These are phyloP conservation scores for Heliconius charithonia DNA, from an alignment of 2,888 invertebrate genomes.

Conservation along the genomic window DNA sequence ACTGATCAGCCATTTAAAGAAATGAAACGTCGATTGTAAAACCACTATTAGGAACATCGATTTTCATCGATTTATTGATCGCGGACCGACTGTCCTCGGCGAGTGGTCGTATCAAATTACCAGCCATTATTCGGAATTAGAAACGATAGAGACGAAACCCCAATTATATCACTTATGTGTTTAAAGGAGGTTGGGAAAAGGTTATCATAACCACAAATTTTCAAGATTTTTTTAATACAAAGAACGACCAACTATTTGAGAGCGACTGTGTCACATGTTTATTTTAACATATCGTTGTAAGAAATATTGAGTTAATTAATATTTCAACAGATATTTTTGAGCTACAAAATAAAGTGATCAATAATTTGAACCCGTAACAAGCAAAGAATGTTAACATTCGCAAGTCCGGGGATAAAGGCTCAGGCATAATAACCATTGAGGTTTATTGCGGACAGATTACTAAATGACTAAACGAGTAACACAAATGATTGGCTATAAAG, in stretches of 20 bases:
- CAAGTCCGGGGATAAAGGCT: constrained; percentile 63
- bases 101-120: constrained; percentile 81
- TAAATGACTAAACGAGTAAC: constrained; percentile 69
- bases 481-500: constrained; percentile 75
- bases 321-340: constrained; percentile 30
- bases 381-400: constrained; percentile 55
- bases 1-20: constrained; percentile 83
- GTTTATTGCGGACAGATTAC: constrained; percentile 75
- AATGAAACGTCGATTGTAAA: constrained; percentile 79
- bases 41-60: constrained; percentile 75
- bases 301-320: constrained; percentile 23
- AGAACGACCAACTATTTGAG: constrained; percentile 41
- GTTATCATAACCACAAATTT: constrained; percentile 73
- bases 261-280: constrained; percentile 41
- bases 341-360: constrained; percentile 45
- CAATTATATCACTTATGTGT: constrained; percentile 84
- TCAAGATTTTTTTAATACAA: constrained; percentile 32
- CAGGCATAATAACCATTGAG: constrained; percentile 67
- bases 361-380: constrained; percentile 50
- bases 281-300: constrained; percentile 36
- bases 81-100: constrained; percentile 83
- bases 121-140: constrained; percentile 82
- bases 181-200: constrained; percentile 79
- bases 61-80: constrained; percentile 83
- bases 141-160: constrained; percentile 82